A percentile compares a stretch with the other conserved stretches of the same genome.
These are phyloP conservation scores for Drosophila mayri DNA, from an alignment of 1,140 invertebrate genomes.

Conservation along the genomic window DNA sequence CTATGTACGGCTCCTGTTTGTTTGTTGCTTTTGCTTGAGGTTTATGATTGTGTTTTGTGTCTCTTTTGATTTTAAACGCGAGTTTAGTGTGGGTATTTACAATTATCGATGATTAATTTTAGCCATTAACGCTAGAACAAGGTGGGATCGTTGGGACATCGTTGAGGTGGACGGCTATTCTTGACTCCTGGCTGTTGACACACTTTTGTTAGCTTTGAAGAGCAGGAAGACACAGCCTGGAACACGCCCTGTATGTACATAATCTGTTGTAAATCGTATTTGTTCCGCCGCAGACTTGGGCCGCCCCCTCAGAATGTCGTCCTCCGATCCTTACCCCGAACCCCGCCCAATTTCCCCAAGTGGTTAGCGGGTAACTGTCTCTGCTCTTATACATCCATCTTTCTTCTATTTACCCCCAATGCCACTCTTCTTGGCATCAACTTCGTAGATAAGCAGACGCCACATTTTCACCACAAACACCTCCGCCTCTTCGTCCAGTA, in stretches of 20 bases:
- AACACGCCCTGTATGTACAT: slow-evolving; percentile 41
- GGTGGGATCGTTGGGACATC: slow-evolving; percentile 38
- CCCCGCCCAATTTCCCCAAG: slow-evolving; percentile 17
- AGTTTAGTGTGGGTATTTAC: slow-evolving; percentile 66
- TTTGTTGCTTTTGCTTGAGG: slow-evolving; percentile 21
- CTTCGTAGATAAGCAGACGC: slow-evolving; percentile 99
- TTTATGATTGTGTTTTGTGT: slow-evolving; percentile 10
- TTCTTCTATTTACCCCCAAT: slow-evolving; percentile 35
- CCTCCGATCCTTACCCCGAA: slow-evolving; percentile 14
- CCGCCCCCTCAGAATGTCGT: slow-evolving; percentile 9
- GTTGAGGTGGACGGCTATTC: slow-evolving; percentile 7
- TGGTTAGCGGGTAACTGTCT: neutral
- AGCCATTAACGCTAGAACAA: slow-evolving; percentile 56
- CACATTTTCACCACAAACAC: slow-evolving; percentile 99
- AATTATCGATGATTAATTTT: slow-evolving; percentile 55
- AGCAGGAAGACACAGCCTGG: neutral
- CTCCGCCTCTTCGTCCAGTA: slow-evolving; percentile 99
- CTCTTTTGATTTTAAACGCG: slow-evolving; percentile 17
- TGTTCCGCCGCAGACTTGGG: slow-evolving; percentile 1
- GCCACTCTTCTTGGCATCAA: slow-evolving; percentile 97
- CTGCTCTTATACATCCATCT: neutral
- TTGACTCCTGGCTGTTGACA: too few relatives aligned
- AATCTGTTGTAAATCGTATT: slow-evolving; percentile 11
- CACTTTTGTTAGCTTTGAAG: neutral
- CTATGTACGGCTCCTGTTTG: slow-evolving; percentile 15